These are phyloP conservation scores for Montipora sp. DNA, from an alignment of 64 coral and sea anemone genomes.

Conservation along the genomic window DNA sequence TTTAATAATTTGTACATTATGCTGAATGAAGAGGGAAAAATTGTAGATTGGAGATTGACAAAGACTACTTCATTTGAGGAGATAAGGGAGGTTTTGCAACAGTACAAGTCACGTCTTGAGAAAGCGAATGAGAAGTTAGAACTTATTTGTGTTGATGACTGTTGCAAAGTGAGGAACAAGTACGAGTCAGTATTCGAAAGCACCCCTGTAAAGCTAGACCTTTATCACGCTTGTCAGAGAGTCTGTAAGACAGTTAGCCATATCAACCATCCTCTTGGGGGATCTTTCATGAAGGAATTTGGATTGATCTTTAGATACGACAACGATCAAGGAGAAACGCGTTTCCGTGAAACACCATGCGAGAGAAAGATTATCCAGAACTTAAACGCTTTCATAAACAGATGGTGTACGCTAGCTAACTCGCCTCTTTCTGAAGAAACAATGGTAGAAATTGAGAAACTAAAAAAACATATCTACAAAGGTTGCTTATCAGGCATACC, in stretches of 20 bases:
- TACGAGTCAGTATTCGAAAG: slow-evolving; percentile 3
- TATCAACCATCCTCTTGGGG: neutral
- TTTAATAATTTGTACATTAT: slow-evolving; percentile 38
- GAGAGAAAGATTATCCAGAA: slow-evolving; percentile 51
- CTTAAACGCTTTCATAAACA: slow-evolving; percentile 47
- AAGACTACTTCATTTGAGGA: slow-evolving; percentile 43
- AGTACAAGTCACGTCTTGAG: slow-evolving; percentile 27
- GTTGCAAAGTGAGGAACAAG: slow-evolving; percentile 13
- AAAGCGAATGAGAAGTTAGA: neutral
- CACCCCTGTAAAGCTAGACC: slow-evolving; percentile 25
- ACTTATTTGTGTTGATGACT: slow-evolving; percentile 61
- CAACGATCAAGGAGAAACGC: slow-evolving; percentile 21
- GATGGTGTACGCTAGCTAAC: neutral
- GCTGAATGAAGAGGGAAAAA: slow-evolving; percentile 46
- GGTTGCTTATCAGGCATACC: slow-evolving; percentile 29
- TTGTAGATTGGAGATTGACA: slow-evolving; percentile 39
- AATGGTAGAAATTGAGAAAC: slow-evolving; percentile 25
- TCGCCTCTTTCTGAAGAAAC: neutral
- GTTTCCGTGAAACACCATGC: slow-evolving; percentile 20
- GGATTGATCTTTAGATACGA: slow-evolving; percentile 51
- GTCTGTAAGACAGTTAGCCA: slow-evolving; percentile 11
- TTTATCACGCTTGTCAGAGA: slow-evolving; percentile 54
- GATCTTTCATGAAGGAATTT: slow-evolving; percentile 1
- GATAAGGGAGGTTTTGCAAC: slow-evolving; percentile 27
- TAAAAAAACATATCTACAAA: slow-evolving; percentile 27